Conservation (phyloP, 2,888 invertebrate genomes). For the Steinernema carpocapsae region DNA sequence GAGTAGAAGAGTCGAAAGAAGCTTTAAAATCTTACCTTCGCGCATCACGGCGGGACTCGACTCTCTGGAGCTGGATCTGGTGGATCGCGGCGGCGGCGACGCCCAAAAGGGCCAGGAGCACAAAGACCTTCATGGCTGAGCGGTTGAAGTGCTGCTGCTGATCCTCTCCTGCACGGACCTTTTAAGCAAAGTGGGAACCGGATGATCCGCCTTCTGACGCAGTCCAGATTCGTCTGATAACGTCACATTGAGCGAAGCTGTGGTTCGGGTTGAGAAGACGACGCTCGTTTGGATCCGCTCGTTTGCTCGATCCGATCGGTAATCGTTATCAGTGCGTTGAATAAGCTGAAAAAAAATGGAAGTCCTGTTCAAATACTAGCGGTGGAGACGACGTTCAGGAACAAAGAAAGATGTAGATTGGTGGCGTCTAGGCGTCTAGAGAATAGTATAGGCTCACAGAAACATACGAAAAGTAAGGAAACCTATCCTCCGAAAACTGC, state of each 20-base stretch:
- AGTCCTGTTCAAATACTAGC: too few species aligned
- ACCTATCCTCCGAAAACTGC: too few species aligned
- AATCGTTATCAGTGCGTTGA: background rate
- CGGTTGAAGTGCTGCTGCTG: background rate
- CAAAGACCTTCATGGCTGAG: conserved; percentile 40
- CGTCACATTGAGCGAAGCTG: background rate
- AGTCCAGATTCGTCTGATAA: too few species aligned
- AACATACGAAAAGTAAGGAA: too few species aligned
- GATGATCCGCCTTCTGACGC: background rate
- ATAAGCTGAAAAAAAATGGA: too few species aligned
- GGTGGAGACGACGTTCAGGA: too few species aligned
- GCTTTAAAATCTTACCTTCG: too few species aligned
- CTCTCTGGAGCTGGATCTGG: conserved; percentile 51
- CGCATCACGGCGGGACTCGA: conserved; percentile 48
- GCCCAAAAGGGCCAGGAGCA: conserved; percentile 53
- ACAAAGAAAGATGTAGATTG: too few species aligned
- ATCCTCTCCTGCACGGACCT: background rate
- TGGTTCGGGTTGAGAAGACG: background rate
- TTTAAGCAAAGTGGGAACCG: background rate
- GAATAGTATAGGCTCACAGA: too few species aligned
- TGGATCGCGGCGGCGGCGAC: conserved; percentile 53
- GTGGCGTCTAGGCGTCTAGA: too few species aligned
- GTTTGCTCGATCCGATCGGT: background rate
- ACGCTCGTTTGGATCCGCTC: background rate
- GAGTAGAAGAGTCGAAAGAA: too few species aligned